A percentile compares a stretch with the other conserved stretches of the same genome.
These are phyloP conservation scores for Cybosia mesomella DNA, from an alignment of 2,888 invertebrate species.

Conservation along the genomic window DNA sequence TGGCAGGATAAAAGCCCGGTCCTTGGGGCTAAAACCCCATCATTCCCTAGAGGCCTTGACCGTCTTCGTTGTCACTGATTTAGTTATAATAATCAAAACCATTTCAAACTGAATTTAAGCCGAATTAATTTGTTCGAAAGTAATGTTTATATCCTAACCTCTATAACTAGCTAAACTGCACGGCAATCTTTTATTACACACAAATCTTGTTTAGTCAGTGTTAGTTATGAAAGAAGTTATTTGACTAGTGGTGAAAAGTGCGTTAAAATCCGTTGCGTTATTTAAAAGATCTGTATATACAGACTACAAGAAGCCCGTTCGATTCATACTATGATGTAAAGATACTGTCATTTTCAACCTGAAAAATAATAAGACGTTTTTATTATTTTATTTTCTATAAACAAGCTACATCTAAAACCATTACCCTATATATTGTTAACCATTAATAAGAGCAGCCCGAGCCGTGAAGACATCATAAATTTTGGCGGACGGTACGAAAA, in stretches of 20 bases:
- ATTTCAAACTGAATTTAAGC: not conserved
- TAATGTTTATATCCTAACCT: too few relatives aligned
- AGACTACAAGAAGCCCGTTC: not conserved
- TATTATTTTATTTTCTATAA: slow-evolving; percentile 9
- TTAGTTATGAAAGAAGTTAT: not conserved
- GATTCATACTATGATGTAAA: not conserved
- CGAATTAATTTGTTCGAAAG: too few relatives aligned
- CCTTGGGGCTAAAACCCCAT: not conserved
- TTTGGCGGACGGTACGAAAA: slow-evolving; percentile 8
- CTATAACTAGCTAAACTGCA: too few relatives aligned
- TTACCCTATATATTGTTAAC: slow-evolving; percentile 25
- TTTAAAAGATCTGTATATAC: not conserved
- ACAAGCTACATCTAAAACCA: slow-evolving; percentile 16
- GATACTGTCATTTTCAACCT: not conserved
- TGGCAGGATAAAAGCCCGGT: not conserved
- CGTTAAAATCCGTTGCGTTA: not conserved
- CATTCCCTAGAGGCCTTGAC: not conserved
- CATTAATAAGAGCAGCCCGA: slow-evolving; percentile 33
- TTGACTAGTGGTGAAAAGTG: not conserved
- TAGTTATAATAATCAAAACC: not conserved
- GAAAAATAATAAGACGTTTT: slow-evolving; percentile 3
- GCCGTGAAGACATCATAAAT: slow-evolving; percentile 36
- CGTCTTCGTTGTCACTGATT: not conserved
- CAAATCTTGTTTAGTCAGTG: too few relatives aligned
- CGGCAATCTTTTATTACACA: too few relatives aligned